A percentile compares a stretch with the other conserved stretches of the same genome.
These are phyloP conservation scores for Enteromius anoplus DNA, from an alignment of 2,797 vertebrate species.

Conservation along the genomic window DNA sequence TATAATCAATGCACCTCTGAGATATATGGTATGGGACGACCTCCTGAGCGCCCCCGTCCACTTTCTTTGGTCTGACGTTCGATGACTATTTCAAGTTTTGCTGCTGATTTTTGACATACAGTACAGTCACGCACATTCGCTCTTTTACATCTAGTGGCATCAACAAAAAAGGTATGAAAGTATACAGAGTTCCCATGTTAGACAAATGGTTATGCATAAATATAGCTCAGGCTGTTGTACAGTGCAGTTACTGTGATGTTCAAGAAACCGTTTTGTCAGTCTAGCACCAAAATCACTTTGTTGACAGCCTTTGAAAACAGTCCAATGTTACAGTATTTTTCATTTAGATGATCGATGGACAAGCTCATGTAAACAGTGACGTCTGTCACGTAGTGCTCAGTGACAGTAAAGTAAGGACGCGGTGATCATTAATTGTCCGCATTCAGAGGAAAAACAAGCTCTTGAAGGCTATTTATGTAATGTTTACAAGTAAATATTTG, in stretches of 20 bases:
- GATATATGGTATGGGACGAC: conserved; percentile 46
- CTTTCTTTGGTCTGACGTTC: conserved; percentile 51
- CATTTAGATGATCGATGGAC: conserved; percentile 45
- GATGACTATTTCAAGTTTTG: conserved; percentile 81
- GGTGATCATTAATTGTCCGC: conserved; percentile 38
- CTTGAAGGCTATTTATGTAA: conserved; percentile 67
- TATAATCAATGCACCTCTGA: conserved; percentile 52
- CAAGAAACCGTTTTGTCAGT: conserved; percentile 64
- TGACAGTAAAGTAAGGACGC: conserved; percentile 24
- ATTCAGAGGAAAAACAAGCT: conserved; percentile 63
- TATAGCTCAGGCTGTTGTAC: conserved; percentile 72
- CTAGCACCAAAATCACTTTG: conserved; percentile 68
- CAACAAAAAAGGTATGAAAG: conserved; percentile 75
- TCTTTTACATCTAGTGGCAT: conserved; percentile 74
- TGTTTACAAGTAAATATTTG: conserved; percentile 66
- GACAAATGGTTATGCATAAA: conserved; percentile 81
- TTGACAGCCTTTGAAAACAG: conserved; percentile 33
- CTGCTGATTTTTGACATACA: conserved; percentile 77
- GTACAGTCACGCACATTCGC: conserved; percentile 75
- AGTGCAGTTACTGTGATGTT: conserved; percentile 77
- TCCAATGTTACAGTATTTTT: conserved; percentile 26
- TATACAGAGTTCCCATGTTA: conserved; percentile 77
- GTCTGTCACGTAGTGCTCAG: conserved; percentile 54
- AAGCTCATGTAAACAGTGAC: conserved; percentile 63
- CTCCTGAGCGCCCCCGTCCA: conserved; percentile 43